Conservation (phyloP, 2,888 invertebrate species). For the Dicranocentrus wangi region DNA sequence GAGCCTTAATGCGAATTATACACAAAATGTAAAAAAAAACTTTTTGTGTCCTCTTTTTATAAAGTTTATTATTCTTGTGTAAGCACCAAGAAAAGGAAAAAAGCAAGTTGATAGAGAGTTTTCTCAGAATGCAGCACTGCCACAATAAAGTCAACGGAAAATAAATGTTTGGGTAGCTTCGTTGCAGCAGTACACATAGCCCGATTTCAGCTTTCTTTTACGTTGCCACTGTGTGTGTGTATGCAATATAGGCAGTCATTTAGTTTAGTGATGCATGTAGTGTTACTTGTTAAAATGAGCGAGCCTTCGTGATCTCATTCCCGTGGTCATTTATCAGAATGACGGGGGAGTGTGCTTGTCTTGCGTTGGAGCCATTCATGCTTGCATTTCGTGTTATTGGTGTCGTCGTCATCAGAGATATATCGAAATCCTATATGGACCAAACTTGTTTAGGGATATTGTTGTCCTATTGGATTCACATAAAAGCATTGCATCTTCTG, state of each 20-base stretch:
- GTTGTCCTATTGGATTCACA: not conserved
- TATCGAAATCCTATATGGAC: no score
- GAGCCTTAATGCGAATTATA: constrained; percentile 40
- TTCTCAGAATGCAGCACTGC: not conserved
- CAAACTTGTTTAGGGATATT: not conserved
- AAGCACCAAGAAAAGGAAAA: not conserved
- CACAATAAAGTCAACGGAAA: not conserved
- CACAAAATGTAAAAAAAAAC: constrained; percentile 17
- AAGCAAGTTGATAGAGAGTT: constrained; percentile 7
- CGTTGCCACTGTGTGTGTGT: no score
- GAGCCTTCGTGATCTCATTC: constrained; percentile 35
- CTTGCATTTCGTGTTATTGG: constrained; percentile 18
- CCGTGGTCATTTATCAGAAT: constrained; percentile 51
- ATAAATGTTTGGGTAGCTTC: not conserved
- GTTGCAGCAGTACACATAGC: not conserved
- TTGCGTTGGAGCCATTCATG: constrained; percentile 21
- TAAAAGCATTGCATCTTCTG: not conserved
- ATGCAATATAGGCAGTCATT: not conserved
- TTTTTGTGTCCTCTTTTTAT: constrained; percentile 22
- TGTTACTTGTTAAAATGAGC: constrained; percentile 23
- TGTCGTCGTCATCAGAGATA: not conserved
- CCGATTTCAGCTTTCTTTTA: no score
- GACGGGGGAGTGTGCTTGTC: constrained; percentile 35
- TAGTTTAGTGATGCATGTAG: constrained; percentile 6
- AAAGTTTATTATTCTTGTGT: constrained; percentile 33